Percentiles rank a stretch among this genome's conserved stretches.
phyloP scores from a whole-genome alignment of 2,113 vertebrate species.

The Melozone crissalis region DNA sequence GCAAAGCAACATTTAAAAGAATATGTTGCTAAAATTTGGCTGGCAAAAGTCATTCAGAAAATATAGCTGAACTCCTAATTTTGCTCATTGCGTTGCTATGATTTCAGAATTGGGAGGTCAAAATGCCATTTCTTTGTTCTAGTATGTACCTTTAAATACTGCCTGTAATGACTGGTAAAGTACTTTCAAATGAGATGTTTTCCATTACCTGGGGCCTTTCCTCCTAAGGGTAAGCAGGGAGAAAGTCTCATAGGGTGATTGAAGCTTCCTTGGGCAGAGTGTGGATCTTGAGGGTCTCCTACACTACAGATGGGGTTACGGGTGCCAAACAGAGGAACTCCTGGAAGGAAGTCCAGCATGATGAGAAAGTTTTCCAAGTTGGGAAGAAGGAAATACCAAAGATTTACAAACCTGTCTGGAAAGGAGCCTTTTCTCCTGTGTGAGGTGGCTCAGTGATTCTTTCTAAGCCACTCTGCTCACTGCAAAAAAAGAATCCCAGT shows the following conservation, averaged over 20 bases:
- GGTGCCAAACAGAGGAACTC: background rate
- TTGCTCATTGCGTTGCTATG: background rate
- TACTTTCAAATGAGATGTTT: background rate
- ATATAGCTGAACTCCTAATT: background rate
- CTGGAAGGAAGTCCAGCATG: background rate
- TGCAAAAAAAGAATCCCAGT: background rate
- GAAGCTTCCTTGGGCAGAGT: background rate
- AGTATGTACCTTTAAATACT: background rate
- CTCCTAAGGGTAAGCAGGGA: background rate
- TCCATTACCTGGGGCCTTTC: background rate
- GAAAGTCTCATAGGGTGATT: background rate
- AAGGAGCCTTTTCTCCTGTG: background rate
- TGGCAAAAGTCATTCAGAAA: background rate
- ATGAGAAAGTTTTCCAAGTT: background rate
- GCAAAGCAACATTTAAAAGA: background rate
- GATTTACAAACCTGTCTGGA: background rate
- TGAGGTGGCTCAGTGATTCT: background rate
- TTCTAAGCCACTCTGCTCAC: background rate
- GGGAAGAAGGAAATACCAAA: background rate
- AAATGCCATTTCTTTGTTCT: background rate
- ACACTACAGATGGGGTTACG: fast-evolving
- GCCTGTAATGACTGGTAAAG: background rate
- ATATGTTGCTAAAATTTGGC: background rate
- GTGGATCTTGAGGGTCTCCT: background rate
- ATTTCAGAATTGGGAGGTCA: background rate